phyloP scores from a whole-genome alignment of 1,140 invertebrate genomes.

The Lamellibrachia luymesi region DNA sequence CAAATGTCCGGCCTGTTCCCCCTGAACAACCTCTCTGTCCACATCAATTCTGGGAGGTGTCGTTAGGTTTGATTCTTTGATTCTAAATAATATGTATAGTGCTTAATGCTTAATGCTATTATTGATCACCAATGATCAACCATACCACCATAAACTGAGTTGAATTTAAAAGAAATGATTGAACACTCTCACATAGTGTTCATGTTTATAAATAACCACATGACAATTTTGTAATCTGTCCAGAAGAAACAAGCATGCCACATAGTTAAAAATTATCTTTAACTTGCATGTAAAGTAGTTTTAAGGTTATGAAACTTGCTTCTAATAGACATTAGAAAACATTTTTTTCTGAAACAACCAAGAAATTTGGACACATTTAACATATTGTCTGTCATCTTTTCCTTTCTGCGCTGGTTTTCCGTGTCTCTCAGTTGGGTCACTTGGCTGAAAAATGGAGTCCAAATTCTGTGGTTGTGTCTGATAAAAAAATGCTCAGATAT shows the following conservation, averaged over 20 bases:
- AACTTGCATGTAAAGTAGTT: not conserved
- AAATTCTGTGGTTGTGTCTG: not conserved
- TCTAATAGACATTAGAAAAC: not conserved
- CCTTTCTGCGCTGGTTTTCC: too few relatives aligned
- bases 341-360: not conserved
- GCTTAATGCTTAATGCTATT: not conserved
- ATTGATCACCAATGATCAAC: not conserved
- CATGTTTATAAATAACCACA: not conserved
- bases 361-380: not conserved
- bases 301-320: constrained; percentile 1
- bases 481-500: not conserved
- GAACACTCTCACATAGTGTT: not conserved
- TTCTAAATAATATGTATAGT: not conserved
- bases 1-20: not conserved
- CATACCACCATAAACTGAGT: not conserved
- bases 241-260: not conserved
- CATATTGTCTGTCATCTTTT: not conserved
- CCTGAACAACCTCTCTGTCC: not conserved
- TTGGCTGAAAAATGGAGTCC: not conserved
- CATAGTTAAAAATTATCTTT: not conserved
- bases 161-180: not conserved
- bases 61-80: not conserved
- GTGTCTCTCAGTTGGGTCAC: too few relatives aligned
- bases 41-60: not conserved
- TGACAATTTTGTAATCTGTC: not conserved